These are phyloP conservation scores for Erinaceus europaeus DNA, from an alignment of 2,113 vertebrate species.

Conservation along the genomic window DNA sequence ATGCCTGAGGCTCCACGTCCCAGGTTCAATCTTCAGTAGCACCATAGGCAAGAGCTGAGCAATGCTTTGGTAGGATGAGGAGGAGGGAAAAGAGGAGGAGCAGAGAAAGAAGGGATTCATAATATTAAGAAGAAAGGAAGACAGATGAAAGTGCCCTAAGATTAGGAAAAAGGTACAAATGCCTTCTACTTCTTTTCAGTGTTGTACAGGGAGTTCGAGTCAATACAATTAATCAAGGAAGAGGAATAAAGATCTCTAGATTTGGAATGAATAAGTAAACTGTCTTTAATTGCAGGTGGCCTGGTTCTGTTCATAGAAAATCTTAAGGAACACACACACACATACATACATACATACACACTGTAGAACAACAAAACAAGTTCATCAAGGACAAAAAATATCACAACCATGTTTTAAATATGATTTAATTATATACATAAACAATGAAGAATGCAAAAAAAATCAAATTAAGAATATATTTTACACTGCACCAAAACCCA, in stretches of 20 bases:
- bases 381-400: background rate
- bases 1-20: too few relatives aligned
- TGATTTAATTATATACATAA: background rate
- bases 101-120: too few relatives aligned
- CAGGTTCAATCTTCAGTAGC: too few relatives aligned
- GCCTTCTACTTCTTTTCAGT: background rate
- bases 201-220: background rate
- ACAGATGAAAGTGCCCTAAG: background rate
- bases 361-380: background rate
- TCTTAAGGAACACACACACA: background rate
- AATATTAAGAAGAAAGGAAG: too few relatives aligned
- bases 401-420: background rate
- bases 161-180: background rate
- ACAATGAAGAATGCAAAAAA: background rate
- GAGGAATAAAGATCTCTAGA: background rate
- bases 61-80: too few relatives aligned
- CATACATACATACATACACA: background rate
- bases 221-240: background rate
- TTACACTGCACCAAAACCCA: background rate
- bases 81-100: too few relatives aligned
- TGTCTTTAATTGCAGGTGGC: background rate
- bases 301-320: background rate
- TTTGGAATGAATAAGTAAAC: background rate
- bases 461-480: background rate
- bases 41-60: too few relatives aligned